These are phyloP conservation scores for Lepidonotus clava DNA, from an alignment of 2,888 invertebrate genomes.

Conservation along the genomic window DNA sequence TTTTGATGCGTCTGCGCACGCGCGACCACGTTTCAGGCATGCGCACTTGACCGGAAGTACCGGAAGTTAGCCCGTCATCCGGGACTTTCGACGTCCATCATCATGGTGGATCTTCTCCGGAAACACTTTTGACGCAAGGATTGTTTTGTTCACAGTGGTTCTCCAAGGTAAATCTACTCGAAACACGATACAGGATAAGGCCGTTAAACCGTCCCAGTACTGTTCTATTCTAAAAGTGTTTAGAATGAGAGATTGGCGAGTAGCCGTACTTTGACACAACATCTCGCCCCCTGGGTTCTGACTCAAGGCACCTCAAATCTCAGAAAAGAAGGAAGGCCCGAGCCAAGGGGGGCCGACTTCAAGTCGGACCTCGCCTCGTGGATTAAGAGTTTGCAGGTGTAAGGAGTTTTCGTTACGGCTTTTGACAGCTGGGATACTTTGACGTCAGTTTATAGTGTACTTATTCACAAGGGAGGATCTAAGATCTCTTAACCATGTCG, in stretches of 20 bases:
- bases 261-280: neutral
- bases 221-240: neutral
- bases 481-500: neutral
- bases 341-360: neutral
- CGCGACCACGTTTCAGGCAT: slow-evolving; percentile 39
- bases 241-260: slow-evolving; percentile 13
- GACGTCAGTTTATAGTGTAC: too few relatives aligned
- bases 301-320: slow-evolving; percentile 11
- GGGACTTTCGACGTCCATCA: slow-evolving; percentile 48
- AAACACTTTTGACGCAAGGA: slow-evolving; percentile 18
- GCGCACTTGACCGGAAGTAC: slow-evolving; percentile 30
- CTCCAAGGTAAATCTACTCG: neutral
- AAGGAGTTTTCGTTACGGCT: too few relatives aligned
- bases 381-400: too few relatives aligned
- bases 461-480: too few relatives aligned
- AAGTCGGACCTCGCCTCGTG: too few relatives aligned
- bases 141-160: neutral
- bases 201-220: neutral
- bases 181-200: neutral
- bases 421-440: too few relatives aligned
- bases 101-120: slow-evolving; percentile 42
- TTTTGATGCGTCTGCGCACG: slow-evolving; percentile 34
- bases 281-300: neutral
- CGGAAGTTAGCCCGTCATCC: slow-evolving; percentile 37
- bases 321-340: slow-evolving; percentile 5